Conservation (phyloP, 2,113 vertebrate species). For the Nyctereutes procyonoides region DNA sequence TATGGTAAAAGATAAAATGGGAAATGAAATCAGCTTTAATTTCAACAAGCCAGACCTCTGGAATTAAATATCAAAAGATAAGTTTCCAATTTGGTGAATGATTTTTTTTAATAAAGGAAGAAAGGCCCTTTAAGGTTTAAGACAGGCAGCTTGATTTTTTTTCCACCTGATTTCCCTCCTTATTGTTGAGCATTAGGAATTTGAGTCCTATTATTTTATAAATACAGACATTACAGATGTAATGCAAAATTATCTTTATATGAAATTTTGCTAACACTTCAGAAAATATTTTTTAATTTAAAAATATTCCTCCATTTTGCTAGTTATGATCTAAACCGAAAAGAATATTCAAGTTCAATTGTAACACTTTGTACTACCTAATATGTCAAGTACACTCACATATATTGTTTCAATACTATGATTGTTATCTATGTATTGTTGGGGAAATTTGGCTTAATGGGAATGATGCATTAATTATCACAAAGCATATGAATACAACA, state of each 20-base stretch:
- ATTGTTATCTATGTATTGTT: not conserved
- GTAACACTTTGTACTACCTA: not conserved
- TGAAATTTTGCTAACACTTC: not conserved
- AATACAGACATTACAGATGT: not conserved
- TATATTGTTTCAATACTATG: not conserved
- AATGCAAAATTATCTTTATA: not conserved
- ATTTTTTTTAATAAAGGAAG: constrained; percentile 33
- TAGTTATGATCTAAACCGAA: not conserved
- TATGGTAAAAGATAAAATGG: constrained; percentile 51
- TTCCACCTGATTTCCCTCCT: not conserved
- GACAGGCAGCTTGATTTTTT: not conserved
- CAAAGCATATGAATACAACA: not conserved
- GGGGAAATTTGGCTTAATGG: not conserved
- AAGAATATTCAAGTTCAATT: not conserved
- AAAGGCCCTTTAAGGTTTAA: not conserved
- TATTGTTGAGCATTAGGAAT: not conserved
- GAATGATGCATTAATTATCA: not conserved
- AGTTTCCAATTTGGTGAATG: not conserved
- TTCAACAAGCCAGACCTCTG: constrained; percentile 45
- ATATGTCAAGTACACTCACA: not conserved
- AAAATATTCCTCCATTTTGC: not conserved
- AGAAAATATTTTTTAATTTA: not conserved
- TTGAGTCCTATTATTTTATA: not conserved
- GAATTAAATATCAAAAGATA: constrained; percentile 46
- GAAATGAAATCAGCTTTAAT: constrained; percentile 65